Conservation (phyloP, 2,113 vertebrate genomes). For the Ameiurus melas region DNA sequence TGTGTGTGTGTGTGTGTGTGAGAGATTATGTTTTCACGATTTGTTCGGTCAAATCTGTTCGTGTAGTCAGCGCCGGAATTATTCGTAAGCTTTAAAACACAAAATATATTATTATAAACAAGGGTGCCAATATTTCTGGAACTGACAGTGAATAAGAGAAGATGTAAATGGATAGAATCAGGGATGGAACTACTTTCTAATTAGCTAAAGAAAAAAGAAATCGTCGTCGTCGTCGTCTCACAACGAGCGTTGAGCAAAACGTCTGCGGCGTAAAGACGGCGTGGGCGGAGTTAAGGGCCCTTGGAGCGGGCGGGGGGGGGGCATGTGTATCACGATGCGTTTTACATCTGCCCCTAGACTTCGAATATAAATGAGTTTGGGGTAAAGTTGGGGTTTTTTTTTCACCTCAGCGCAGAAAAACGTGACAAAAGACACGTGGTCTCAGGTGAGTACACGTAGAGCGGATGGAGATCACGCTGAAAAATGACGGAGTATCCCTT, state of each 20-base stretch:
- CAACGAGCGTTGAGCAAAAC: too few species aligned
- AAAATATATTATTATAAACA: not conserved
- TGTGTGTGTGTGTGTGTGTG: constrained; percentile 3
- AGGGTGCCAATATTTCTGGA: not conserved
- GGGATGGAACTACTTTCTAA: too few species aligned
- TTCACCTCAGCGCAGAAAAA: too few species aligned
- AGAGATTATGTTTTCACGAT: not conserved
- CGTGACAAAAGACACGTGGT: too few species aligned
- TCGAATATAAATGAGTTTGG: too few species aligned
- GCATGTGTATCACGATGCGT: too few species aligned
- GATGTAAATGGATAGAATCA: too few species aligned
- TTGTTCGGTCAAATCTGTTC: not conserved
- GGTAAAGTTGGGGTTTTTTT: too few species aligned
- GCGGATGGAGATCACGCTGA: not conserved
- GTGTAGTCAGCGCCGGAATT: not conserved
- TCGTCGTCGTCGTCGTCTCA: too few species aligned
- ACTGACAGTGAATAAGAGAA: not conserved
- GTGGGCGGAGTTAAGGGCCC: not conserved
- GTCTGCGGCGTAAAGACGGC: not conserved
- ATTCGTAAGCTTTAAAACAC: not conserved
- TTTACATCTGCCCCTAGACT: too few species aligned
- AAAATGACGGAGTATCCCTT: not conserved
- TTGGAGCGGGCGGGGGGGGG: not conserved
- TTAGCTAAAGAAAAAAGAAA: too few species aligned
- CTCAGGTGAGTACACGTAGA: not conserved